Base-by-base conservation (phyloP, 92 coral and sea anemone species). In the Metridium senile region DNA sequence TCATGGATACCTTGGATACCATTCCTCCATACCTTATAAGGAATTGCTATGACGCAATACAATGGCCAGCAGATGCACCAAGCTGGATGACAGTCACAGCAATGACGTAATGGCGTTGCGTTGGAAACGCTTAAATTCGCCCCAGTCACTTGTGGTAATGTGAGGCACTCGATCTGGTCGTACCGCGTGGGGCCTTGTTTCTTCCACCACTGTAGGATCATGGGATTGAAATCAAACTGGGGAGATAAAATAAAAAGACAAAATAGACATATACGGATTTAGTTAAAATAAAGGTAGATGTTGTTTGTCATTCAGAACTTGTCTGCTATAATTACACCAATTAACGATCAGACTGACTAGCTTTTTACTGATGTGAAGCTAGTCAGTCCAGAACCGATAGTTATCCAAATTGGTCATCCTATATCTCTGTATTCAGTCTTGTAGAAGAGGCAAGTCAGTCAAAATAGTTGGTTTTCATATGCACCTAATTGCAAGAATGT, bases 51-150 rank as follows among this genome's bases (percentile, higher is more conserved):
- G 72, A 88, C 33, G 70, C 90, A 87, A 66, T 93, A 93, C 39
- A 78, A 86, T 21, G 97, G 98, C 90, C 93, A 92, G 65, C 98
- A 93, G 2, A 89, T 89, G 3, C 93, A 85, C 98, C 98, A 93
- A 51, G 85, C 85, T 9, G 93, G 74, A 54, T 92, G 97, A 77
- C 93, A 93, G 62, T 93, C 97, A 49, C 91, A 92, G 71, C 79
- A 79, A 79, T 93, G 98, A 75, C 79, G 89, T 62, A 86, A 75
- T 49, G 91, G 82, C 9, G 87, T 66, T 58, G 75, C 65, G 76
- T 91, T 90, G 31, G 98, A 88, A 29, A 93, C 30, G n/a, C 70
- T 77, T 54, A 93, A 78, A 33, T 80, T 86, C 7, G 93, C 97
- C 58, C 98, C 98, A 68, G 85, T 82, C 20, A 87, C 84, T 22